Conservation (phyloP, 2,113 vertebrate species). For the Columba livia region DNA sequence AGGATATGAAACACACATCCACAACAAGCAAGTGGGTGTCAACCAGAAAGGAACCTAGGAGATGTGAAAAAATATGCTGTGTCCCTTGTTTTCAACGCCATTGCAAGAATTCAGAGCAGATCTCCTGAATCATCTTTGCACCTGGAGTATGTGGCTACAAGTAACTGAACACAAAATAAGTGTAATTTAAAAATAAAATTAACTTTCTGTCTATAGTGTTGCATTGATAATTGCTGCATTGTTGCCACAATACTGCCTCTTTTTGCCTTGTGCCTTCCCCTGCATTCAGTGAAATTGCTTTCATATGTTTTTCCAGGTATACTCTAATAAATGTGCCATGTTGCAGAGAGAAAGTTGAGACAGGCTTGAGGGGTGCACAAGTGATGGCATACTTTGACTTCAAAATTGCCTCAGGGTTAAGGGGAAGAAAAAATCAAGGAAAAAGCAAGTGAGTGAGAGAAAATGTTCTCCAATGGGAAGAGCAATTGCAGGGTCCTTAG, state of each 20-base stretch:
- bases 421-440: background rate
- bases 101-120: background rate
- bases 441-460: background rate
- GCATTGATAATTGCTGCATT: background rate
- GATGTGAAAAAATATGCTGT: background rate
- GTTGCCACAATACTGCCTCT: background rate
- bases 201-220: fast-evolving
- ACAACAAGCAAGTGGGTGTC: background rate
- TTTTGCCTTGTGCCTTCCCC: background rate
- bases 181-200: background rate
- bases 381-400: background rate
- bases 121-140: background rate
- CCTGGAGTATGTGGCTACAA: fast-evolving
- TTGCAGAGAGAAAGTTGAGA: background rate
- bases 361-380: background rate
- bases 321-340: background rate
- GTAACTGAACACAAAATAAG: background rate
- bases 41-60: background rate
- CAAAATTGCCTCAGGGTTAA: fast-evolving
- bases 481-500: background rate
- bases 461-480: background rate
- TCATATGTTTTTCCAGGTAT: background rate
- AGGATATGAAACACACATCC: background rate
- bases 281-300: background rate
- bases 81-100: background rate